A percentile compares a stretch with the other conserved stretches of the same genome.
Evolutionary conservation across 2,113 vertebrate species (phyloP).

Genomic region (Podarcis muralis): DNA sequence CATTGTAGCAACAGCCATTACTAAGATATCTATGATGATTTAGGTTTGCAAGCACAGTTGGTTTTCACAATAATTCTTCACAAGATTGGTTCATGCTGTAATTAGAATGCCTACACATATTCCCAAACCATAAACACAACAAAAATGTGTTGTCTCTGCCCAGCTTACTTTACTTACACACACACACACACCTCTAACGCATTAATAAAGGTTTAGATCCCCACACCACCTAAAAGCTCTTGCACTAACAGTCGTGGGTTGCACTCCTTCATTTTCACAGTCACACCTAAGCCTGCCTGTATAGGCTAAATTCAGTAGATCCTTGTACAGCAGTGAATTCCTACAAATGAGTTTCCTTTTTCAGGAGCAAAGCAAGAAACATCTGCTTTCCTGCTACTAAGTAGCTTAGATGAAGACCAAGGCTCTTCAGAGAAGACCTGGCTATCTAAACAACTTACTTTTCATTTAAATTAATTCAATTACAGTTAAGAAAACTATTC

Average conservation of each 20-base stretch:
- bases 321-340: constrained; percentile 21
- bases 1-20: background rate
- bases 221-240: background rate
- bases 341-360: constrained; percentile 12
- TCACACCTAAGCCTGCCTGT: background rate
- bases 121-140: background rate
- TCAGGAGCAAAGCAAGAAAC: constrained; percentile 28
- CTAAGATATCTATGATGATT: background rate
- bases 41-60: background rate
- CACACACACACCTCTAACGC: background rate
- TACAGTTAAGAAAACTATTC: background rate
- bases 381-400: background rate
- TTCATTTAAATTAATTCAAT: constrained; percentile 4
- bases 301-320: constrained; percentile 24
- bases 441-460: background rate
- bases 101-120: background rate
- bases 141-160: background rate
- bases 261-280: background rate
- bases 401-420: constrained; percentile 9
- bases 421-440: background rate
- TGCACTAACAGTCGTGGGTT: background rate
- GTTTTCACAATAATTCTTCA: background rate
- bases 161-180: background rate
- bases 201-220: constrained; percentile 18
- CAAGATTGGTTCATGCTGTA: background rate